These are phyloP conservation scores for Echiichthys vipera DNA, from an alignment of 2,797 vertebrate species.

Conservation along the genomic window DNA sequence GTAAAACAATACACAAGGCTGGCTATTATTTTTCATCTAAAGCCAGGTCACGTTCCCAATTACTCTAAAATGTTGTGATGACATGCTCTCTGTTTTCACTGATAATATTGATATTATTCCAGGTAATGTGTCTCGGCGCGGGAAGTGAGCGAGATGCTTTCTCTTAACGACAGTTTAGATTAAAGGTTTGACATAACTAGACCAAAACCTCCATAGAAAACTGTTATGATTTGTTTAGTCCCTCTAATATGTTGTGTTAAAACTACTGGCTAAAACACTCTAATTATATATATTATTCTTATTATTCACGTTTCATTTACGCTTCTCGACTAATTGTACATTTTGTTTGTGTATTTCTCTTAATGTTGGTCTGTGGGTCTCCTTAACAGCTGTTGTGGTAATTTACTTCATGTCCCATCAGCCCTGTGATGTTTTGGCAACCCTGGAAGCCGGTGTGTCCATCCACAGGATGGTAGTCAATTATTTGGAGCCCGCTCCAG, in stretches of 20 bases:
- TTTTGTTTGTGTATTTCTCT: slow-evolving; percentile 8
- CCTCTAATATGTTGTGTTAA: neutral
- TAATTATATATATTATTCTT: too few species aligned
- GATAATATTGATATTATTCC: slow-evolving; percentile 79
- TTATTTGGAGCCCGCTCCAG: slow-evolving; percentile 66
- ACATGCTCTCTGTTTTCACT: slow-evolving; percentile 75
- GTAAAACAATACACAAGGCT: slow-evolving; percentile 63
- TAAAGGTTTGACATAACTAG: slow-evolving; percentile 9
- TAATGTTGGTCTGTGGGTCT: slow-evolving; percentile 13
- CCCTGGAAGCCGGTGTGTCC: slow-evolving; percentile 55
- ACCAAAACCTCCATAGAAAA: neutral
- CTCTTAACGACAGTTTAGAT: slow-evolving; percentile 21
- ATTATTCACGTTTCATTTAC: too few species aligned
- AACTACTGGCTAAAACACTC: too few species aligned
- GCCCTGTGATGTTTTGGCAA: slow-evolving; percentile 62
- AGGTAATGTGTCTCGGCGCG: slow-evolving; percentile 60
- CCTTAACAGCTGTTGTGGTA: slow-evolving; percentile 33
- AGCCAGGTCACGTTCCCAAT: slow-evolving; percentile 73
- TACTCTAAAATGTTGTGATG: slow-evolving; percentile 77
- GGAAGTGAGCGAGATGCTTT: slow-evolving; percentile 24
- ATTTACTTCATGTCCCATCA: slow-evolving; percentile 44
- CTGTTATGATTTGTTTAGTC: neutral
- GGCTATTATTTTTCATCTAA: slow-evolving; percentile 68
- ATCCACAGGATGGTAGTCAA: slow-evolving; percentile 74
- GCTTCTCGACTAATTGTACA: neutral